Evolutionary conservation across 2,113 vertebrate species (phyloP), one percentile per base, ranked within the genome.

Genomic region (Equus quagga): DNA sequence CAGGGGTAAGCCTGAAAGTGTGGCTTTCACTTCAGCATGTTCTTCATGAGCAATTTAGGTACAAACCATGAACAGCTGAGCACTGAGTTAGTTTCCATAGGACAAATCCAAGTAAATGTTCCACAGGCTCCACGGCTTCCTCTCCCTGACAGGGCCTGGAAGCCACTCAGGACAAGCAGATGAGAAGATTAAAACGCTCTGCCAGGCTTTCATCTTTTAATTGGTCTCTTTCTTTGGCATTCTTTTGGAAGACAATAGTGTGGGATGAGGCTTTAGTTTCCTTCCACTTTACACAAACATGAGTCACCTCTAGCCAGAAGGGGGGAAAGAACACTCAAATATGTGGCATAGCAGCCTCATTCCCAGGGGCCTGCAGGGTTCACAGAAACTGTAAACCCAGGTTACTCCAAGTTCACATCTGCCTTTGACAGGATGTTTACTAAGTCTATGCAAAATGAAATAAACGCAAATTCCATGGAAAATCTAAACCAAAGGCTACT

Each of bases 391-490:
- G 33, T 58, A 82, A 54, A 58, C 2, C 51, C 11, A 1, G 83
- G 79, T 93, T 86, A 62, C 70, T 88, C 9, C 54, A 90, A 84
- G 88, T 78, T 91, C 91, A 87, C 0, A 0, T 91, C 75, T 76
- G 72, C 18, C 44, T 75, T 33, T 41, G 9, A 86, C 62, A 96
- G 85, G 97, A 86, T 91, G 70, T 87, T 78, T 82, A 96, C 78
- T 23, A 51, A 96, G 31, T 76, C 64, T 49, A 33, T 8, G 33
- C 58, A 91, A 91, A 94, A 96, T 58, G 58, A 92, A 94, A 93
- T 65, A 60, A 65, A 79, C 51, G 75, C 91, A 92, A 96, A 94
- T 96, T 92, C 93, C 91, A 75, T 2, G 72, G 94, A 79, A 96
- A 82, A 87, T 84, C 90, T 83, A 96, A 86, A 87, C 46, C 82